Conservation (phyloP, 1,140 invertebrate genomes). For the Neodiprion fabricii region DNA sequence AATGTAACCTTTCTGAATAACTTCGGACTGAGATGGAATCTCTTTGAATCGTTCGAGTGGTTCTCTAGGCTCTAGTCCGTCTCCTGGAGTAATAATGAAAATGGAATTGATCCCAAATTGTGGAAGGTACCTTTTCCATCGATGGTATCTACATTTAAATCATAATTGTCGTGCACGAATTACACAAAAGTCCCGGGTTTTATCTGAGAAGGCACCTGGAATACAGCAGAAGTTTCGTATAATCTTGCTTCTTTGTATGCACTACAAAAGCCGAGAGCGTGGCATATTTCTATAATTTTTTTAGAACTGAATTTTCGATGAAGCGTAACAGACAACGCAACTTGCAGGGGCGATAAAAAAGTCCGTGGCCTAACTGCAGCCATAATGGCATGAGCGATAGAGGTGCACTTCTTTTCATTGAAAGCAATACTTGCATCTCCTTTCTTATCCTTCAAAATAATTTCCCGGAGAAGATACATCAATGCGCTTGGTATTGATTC, state of each 20-base stretch:
- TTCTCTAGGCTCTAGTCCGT: constrained; percentile 30
- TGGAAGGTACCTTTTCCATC: constrained; percentile 34
- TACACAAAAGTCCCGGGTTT: constrained; percentile 33
- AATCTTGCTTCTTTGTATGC: constrained; percentile 35
- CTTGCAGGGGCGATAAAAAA: constrained; percentile 24
- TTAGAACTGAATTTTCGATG: constrained; percentile 35
- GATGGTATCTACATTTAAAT: constrained; percentile 18
- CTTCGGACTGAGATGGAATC: constrained; percentile 20
- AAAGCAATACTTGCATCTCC: constrained; percentile 10
- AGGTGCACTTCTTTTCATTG: constrained; percentile 27
- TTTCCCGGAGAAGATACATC: constrained; percentile 24
- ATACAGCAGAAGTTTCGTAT: constrained; percentile 37
- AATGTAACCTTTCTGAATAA: constrained; percentile 15
- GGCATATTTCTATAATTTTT: constrained; percentile 31
- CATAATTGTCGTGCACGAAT: constrained; percentile 22
- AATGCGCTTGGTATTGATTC: constrained; percentile 21
- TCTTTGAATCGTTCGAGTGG: constrained; percentile 15
- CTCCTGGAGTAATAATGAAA: constrained; percentile 42
- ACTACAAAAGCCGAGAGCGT: constrained; percentile 39
- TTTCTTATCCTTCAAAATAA: constrained; percentile 22
- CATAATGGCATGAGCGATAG: constrained; percentile 25
- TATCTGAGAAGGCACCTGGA: constrained; percentile 14
- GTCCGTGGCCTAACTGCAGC: constrained; percentile 23
- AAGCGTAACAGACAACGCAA: constrained; percentile 24
- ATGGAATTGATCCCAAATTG: constrained; percentile 36